Conservation (phyloP, 1,140 invertebrate species). For the Phymastichus coffea region DNA sequence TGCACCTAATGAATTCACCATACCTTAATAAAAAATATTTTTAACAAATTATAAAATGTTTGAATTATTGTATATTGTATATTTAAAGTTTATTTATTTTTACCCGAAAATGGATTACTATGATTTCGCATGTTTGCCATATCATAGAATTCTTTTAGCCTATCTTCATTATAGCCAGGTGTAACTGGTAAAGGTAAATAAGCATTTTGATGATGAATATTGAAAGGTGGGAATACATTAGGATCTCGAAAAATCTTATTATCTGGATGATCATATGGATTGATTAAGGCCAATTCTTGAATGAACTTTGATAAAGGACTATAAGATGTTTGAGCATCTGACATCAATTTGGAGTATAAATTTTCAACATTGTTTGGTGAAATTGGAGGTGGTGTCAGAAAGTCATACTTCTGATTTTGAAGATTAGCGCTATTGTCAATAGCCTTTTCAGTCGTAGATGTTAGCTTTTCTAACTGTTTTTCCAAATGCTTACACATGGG, state of each 20-base stretch:
- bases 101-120: too few species aligned
- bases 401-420: too few species aligned
- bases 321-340: too few species aligned
- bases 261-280: conserved; percentile 18
- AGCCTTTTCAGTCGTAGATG: neutral
- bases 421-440: neutral
- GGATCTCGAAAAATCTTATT: conserved; percentile 18
- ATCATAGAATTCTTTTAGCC: neutral
- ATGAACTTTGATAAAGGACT: neutral
- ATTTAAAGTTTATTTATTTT: neutral
- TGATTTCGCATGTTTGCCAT: neutral
- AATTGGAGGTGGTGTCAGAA: too few species aligned
- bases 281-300: neutral
- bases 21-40: neutral
- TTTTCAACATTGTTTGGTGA: too few species aligned
- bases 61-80: neutral
- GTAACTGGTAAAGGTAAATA: conserved; percentile 7
- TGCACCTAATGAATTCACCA: neutral
- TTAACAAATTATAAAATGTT: neutral
- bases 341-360: too few species aligned
- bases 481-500: neutral
- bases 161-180: neutral
- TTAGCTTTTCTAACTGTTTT: neutral
- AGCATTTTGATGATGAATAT: conserved; percentile 1
- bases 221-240: conserved; percentile 15